A percentile compares a stretch with the other conserved stretches of the same genome.
Evolutionary conservation across 1,140 invertebrate genomes (phyloP).

Genomic region (Hetaerina americana): DNA sequence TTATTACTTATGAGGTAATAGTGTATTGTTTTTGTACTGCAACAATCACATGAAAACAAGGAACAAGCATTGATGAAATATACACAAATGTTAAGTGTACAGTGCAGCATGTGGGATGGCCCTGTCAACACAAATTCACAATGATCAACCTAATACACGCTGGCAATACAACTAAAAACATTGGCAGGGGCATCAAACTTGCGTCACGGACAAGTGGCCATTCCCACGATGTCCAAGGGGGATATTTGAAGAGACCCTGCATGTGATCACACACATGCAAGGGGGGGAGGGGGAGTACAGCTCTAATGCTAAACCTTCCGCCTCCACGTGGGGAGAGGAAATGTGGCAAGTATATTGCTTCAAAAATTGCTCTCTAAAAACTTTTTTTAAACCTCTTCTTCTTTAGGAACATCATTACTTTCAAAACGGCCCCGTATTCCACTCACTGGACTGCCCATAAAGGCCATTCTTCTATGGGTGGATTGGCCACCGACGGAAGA

Average conservation of each 20-base stretch:
- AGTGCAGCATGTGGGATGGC: neutral
- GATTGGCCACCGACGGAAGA: neutral
- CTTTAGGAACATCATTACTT: neutral
- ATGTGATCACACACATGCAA: too few species aligned
- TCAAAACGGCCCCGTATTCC: neutral
- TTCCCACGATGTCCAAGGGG: neutral
- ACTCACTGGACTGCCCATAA: neutral
- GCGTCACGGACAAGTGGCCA: too few species aligned
- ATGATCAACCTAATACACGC: neutral
- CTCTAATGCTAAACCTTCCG: neutral
- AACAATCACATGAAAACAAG: neutral
- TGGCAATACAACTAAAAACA: neutral
- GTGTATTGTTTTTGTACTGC: neutral
- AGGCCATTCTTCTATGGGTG: neutral
- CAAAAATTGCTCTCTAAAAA: neutral
- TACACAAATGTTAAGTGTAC: neutral
- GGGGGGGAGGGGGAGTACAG: neutral
- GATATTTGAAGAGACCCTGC: neutral
- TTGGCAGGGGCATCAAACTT: neutral
- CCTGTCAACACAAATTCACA: neutral
- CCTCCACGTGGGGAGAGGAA: neutral
- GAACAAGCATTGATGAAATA: neutral
- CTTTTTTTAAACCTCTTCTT: neutral
- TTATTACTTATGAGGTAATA: conserved; percentile 1
- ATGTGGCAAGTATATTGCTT: neutral